These are phyloP conservation scores for Coelopa pilipes DNA, from an alignment of 2,888 invertebrate genomes.

Conservation along the genomic window DNA sequence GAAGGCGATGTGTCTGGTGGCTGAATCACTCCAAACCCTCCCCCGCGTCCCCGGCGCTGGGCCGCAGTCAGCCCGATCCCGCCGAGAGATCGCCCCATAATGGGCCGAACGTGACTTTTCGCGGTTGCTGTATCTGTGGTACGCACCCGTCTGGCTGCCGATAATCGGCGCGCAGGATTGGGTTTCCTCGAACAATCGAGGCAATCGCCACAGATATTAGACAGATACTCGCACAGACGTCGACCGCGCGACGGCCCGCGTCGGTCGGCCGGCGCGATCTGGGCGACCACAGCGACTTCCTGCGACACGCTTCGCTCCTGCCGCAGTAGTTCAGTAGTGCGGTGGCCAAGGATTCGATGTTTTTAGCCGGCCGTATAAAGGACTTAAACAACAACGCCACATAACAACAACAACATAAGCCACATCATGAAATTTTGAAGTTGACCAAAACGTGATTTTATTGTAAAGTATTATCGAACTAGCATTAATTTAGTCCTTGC, in stretches of 20 bases:
- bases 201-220: slow-evolving; percentile 21
- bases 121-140: slow-evolving; percentile 21
- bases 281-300: too few relatives aligned
- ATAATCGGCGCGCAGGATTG: slow-evolving; percentile 18
- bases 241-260: background rate
- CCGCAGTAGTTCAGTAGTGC: too few relatives aligned
- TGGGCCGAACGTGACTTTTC: slow-evolving; percentile 30
- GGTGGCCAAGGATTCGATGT: background rate
- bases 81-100: background rate
- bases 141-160: background rate
- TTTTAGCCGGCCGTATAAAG: background rate
- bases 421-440: too few relatives aligned
- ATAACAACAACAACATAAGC: too few relatives aligned
- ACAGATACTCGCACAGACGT: slow-evolving; percentile 19
- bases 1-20: background rate
- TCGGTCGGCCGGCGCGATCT: background rate
- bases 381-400: too few relatives aligned
- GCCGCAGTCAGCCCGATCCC: too few relatives aligned
- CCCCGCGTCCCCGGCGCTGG: background rate
- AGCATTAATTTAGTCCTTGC: too few relatives aligned
- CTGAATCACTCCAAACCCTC: background rate
- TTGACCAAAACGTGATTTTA: too few relatives aligned
- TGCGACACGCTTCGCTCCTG: too few relatives aligned
- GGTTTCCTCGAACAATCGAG: slow-evolving; percentile 23
- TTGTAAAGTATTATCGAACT: too few relatives aligned